Evolutionary conservation across 2,888 invertebrate genomes (phyloP).

Genomic region (Euspilapteryx auroguttella): DNA sequence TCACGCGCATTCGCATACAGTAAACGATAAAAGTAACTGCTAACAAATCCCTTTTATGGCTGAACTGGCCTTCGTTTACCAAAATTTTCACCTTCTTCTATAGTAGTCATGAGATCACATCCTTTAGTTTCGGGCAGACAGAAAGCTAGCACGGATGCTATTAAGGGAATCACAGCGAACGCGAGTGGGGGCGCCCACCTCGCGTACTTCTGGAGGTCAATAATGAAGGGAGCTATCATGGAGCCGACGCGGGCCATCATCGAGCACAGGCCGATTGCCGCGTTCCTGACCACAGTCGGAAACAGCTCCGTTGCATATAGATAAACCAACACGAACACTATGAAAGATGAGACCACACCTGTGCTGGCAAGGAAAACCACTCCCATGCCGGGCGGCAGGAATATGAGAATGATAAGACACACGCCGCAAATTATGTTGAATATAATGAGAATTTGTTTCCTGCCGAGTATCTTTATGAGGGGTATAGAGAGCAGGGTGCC

Average conservation of each 20-base stretch:
- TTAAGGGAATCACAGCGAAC: slow-evolving; percentile 70
- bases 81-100: slow-evolving; percentile 75
- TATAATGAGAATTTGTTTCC: slow-evolving; percentile 66
- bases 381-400: slow-evolving; percentile 36
- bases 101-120: slow-evolving; percentile 74
- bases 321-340: slow-evolving; percentile 85
- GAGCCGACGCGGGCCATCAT: slow-evolving; percentile 86
- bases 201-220: slow-evolving; percentile 52
- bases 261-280: slow-evolving; percentile 86
- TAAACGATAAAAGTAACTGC: too few relatives aligned
- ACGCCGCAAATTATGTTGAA: slow-evolving; percentile 64
- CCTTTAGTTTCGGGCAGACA: slow-evolving; percentile 79
- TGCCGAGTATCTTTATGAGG: slow-evolving; percentile 66
- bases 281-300: slow-evolving; percentile 85
- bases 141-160: slow-evolving; percentile 57
- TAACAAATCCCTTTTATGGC: too few relatives aligned
- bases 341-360: slow-evolving; percentile 79
- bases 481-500: slow-evolving; percentile 67
- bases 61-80: slow-evolving; percentile 34
- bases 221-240: slow-evolving; percentile 81
- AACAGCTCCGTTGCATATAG: slow-evolving; percentile 86
- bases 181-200: slow-evolving; percentile 69
- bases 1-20: too few relatives aligned
- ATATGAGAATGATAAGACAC: slow-evolving; percentile 63
- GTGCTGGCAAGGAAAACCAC: slow-evolving; percentile 67